These are phyloP conservation scores for Oeneis ivallda DNA, from an alignment of 2,888 invertebrate genomes.

Conservation along the genomic window DNA sequence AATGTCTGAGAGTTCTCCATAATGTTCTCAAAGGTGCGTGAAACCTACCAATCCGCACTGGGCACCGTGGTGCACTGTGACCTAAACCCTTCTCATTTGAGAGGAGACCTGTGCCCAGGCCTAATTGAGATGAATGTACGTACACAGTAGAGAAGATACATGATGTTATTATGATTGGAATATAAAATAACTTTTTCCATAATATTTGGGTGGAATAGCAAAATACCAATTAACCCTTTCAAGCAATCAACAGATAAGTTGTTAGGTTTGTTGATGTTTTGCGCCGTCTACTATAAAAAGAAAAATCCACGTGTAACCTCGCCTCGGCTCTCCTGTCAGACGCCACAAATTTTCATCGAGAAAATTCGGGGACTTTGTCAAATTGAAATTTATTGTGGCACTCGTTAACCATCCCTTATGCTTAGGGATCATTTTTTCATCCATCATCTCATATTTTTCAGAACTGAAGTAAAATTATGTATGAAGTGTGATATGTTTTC, in stretches of 20 bases:
- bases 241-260: conserved; percentile 30
- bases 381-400: conserved; percentile 41
- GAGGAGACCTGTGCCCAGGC: too few species aligned
- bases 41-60: too few species aligned
- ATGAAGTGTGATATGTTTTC: too few species aligned
- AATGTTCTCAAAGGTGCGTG: too few species aligned
- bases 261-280: conserved; percentile 41
- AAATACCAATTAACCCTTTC: conserved; percentile 28
- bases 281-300: conserved; percentile 36
- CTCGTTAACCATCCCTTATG: conserved; percentile 22
- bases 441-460: not conserved
- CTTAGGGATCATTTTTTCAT: conserved; percentile 6
- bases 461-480: not conserved
- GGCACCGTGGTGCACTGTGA: too few species aligned
- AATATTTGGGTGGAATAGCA: not conserved
- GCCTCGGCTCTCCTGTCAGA: conserved; percentile 37
- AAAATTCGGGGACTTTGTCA: conserved; percentile 39
- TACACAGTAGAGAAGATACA: too few species aligned
- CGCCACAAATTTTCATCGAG: conserved; percentile 41
- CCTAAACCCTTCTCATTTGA: too few species aligned
- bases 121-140: too few species aligned
- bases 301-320: conserved; percentile 36
- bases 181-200: too few species aligned
- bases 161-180: too few species aligned
- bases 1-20: too few species aligned